Evolutionary conservation across 2,113 vertebrate genomes (phyloP).

Genomic region (Pionites leucogaster): DNA sequence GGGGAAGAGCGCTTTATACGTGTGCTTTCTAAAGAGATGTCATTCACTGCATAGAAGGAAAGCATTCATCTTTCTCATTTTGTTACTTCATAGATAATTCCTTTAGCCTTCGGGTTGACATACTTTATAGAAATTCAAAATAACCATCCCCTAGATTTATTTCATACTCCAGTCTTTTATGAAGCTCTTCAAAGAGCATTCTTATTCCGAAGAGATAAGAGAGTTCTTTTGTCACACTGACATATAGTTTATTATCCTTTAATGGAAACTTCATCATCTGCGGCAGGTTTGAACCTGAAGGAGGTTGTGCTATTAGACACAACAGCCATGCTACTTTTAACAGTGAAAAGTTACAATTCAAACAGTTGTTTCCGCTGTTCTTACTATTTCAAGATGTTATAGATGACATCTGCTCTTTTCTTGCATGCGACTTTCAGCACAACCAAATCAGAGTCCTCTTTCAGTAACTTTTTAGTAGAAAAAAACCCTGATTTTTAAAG

Average conservation of each 20-base stretch:
- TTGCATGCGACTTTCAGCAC: background rate
- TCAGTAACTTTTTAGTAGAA: background rate
- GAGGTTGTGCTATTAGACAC: background rate
- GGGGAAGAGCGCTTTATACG: background rate
- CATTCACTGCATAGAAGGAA: background rate
- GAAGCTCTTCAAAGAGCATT: conserved; percentile 44
- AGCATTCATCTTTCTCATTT: background rate
- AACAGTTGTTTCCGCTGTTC: background rate
- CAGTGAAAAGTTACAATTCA: background rate
- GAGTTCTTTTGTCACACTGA: conserved; percentile 43
- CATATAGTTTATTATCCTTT: conserved; percentile 46
- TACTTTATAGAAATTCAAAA: conserved; percentile 37
- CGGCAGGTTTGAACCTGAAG: conserved; percentile 11
- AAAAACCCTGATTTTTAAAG: background rate
- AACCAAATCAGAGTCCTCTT: background rate
- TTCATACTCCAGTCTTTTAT: background rate
- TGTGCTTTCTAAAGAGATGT: background rate
- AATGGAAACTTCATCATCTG: conserved; percentile 26
- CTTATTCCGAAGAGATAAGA: conserved; percentile 42
- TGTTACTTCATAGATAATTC: conserved; percentile 18
- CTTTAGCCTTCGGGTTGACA: conserved; percentile 6
- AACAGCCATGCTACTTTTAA: background rate
- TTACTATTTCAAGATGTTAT: background rate
- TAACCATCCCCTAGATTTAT: background rate
- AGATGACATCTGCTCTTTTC: background rate